Base-by-base conservation (phyloP, 1,140 invertebrate genomes). In the Cyclina sinensis region DNA sequence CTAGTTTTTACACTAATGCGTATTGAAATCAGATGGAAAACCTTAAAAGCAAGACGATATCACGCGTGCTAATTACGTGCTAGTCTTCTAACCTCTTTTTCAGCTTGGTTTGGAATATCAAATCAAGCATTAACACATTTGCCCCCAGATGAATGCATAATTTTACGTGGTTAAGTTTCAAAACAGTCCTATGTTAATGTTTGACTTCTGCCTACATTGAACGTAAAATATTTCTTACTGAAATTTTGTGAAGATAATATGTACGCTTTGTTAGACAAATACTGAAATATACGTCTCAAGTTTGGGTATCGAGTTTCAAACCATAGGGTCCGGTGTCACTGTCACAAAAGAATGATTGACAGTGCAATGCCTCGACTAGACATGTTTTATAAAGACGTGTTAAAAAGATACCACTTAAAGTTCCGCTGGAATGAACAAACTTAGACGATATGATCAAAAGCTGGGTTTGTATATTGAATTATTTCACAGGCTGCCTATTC, bases 201-300 rank as follows among this genome's bases (percentile, higher is more conserved):
- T 32, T 54, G 82, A 73, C 82, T 73, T 84, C 39, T 48, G 68
- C 54, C 18, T 51, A 32, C 39, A 12, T 16, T 30, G 30, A 46
- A 16, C 39, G 39, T 84, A 73, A 76, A 76, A 32, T 51, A 86
- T 46, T 57, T 78, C 54, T 46, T 46, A 86, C 84, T 73, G 84
- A 86, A 86, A 86, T 48, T 59, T 76, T 78, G 70, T 57, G 16
- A 37, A 86, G 84, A 86, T 86, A 76, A 86, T 74, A 86, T 86
- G 30, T 32, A 32, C 70, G 84, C 68, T 86, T 76, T 78, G 73
- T 78, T 86, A 78, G 51, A 65, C 84, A 86, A 86, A 86, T 78
- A 86, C 84, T 86, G 57, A 59, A 46, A 43, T 54, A 46, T 48
- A 65, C 27, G 84, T 43, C 84, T 86, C 70, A 24, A 32, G n/a